Evolutionary conservation across 2,113 vertebrate genomes (phyloP), one percentile per base, ranked within the genome.

Genomic region (Penelope pileata): DNA sequence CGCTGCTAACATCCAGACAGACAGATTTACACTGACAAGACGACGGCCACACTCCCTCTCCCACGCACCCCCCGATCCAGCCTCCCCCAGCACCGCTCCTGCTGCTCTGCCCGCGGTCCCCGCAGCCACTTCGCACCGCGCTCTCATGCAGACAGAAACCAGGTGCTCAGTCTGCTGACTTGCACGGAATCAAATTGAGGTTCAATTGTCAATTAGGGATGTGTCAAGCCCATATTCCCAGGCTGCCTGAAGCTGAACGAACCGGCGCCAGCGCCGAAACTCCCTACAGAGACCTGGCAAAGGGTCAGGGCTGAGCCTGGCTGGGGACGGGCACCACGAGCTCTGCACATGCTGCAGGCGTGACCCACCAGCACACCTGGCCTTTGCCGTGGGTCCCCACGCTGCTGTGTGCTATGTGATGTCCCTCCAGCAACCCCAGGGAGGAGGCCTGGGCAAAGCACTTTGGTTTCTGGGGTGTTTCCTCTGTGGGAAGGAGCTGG

Each of bases 81-180:
- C 42, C 68, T 64, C 58, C 22, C 73, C 51, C 21, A 34, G 72
- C 51, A 32, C 64, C 38, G 18, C 67, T 83, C 54, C 75, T 78
- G 79, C 42, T 74, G 62, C 50, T 74, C 26, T 24, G 40, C 30
- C 23, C 82, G 64, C 0, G 45, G 62, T 38, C n/a, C 19, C 63
- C 9, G 59, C 38, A 6, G 3, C 5, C 0, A 0, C 7, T 32
- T 24, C 5, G 0, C 53, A 26, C 26, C 5, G 34, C 27, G 26
- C n/a, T 53, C 38, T 91, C 51, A 29, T 3, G 0, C 18, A 24
- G 54, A 19, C n/a, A 88, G 80, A 66, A 88, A 58, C 7, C 34
- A 15, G 14, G 56, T 30, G 42, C 53, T 70, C n/a, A 60, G 13
- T 42, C 43, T 91, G 64, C 60, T 92, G 86, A 54, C 40, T 91